Evolutionary conservation across 2,888 invertebrate genomes (phyloP), one percentile per base, ranked within the genome.

Genomic region (Drosophila bunnanda): DNA sequence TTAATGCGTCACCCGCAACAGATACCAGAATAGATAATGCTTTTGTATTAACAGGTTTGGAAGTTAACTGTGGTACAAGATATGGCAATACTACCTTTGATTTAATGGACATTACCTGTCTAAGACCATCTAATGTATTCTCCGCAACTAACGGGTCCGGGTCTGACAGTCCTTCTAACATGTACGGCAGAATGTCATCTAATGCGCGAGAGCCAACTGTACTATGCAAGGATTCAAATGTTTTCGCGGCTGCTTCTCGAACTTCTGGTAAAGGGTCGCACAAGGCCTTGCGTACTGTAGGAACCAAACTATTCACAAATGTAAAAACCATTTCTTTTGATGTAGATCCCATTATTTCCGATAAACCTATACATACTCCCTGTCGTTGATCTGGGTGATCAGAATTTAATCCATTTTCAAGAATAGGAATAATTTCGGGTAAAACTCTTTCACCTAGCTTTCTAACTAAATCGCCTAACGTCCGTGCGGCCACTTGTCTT

Each of bases 341-440:
- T 6, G 99, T 99, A 55, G 98, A 98, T 7, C 96, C 96, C 96
- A 99, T 98, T 89, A 99, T 99, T 94, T 99, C 99, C 0, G 98
- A 97, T 36, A 99, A 94, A 0, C 98, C 99, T 91, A 99, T 98
- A 92, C 99, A 99, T 10, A 99, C 99, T 78, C 99, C 99, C 93
- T 99, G 98, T 17, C 99, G 94, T 93, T 99, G 98, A 93, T 99
- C 99, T 0, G 98, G 94, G 79, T 97, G 96, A 52, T 97, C 96
- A 0, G 98, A 98, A 85, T 96, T 96, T 77, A 99, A 93, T 2
- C 99, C 99, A 77, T 95, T 94, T 93, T 99, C 99, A 78, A 99
- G 93, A 90, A 99, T 99, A 0, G 99, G 99, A 90, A 99, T 98
- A 71, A 99, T 99, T 93, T 99, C 99, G 0, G 98, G 99, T 75